Base-by-base conservation (phyloP, 2,113 vertebrate genomes). In the Corythoichthys intestinalis region DNA sequence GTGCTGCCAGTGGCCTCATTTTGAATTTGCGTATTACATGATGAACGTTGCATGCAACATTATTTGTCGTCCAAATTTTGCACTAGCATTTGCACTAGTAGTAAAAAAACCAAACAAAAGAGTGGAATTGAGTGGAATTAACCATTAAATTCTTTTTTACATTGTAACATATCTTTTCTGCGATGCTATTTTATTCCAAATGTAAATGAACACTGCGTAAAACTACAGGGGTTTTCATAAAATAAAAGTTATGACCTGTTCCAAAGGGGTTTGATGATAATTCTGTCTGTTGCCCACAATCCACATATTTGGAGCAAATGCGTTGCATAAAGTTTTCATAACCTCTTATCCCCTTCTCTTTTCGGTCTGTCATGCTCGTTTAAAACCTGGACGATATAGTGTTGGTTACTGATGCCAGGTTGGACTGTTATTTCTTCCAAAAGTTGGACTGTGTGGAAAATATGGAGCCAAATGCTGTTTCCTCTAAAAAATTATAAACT, bases 1-100 rank as follows among this genome's bases (percentile, higher is more conserved):
- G 65, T 48, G 49, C 66, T 77, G 69, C 67, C 77, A 49, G 28
- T 67, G 72, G 82, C 70, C 81, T 84, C 17, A 66, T 76, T 74
- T 67, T 70, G 4, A 66, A 65, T 85, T 77, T 75, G 68, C 71
- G 57, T 68, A 77, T 81, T 79, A 71, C 66, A 77, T 65, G 57
- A 74, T 66, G 53, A 74, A 56, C 50, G 63, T 17, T 85, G n/a
- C 69, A 77, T 74, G 77, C 70, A 71, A 50, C 65, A 77, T 67
- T 41, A 76, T 73, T 81, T 78, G 73, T 57, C 15, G 20, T 62
- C 58, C 52, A 10, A 68, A 71, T 66, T 72, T 70, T 76, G 78
- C 70, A 75, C 48, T 76, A 76, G 4, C 9, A 44, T 41, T 5
- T 44, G 9, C 41, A 44, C 1, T 7, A 44, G 41, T 44, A 44